Base-by-base conservation (phyloP, 1,140 invertebrate genomes). In the Protaetia brevitarsis region DNA sequence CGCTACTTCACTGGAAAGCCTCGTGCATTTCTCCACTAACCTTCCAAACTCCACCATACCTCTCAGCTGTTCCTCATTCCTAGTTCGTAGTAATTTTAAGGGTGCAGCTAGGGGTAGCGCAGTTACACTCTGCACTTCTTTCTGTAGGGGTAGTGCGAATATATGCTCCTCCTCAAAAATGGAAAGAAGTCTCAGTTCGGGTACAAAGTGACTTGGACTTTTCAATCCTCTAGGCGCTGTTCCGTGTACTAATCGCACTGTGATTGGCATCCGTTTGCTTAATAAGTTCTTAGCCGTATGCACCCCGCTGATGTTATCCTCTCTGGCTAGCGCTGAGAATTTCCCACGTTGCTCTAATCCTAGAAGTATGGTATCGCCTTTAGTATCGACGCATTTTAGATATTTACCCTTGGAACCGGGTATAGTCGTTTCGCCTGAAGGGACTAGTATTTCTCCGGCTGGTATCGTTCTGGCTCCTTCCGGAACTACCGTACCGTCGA, bases 291-390 rank as follows among this genome's bases (percentile, higher is more conserved):
- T 88, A 5, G 89, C 90, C 56, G 91, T 91, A 78, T 95, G 94
- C 10, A 96, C 94, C 4, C 94, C 94, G 75, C 92, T 92, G 67
- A 97, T 95, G 79, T 94, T 95, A 71, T 94, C 92, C 78, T 94
- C 92, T 74, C 91, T 87, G 28, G 94, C 94, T 21, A 97, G 82
- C 1, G 91, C 90, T 71, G 93, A 96, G 80, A 97, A 97, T 72
- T 92, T 89, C 5, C 92, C 94, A 74, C 91, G 87, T 76, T 93
- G 90, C 69, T 96, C 94, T 75, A 94, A 83, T 51, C 88, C 88
- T 60, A 97, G 80, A 71, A 93, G 86, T 2, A 97, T 83, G 72
- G 86, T 90, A 73, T 95, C 92, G 21, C 93, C 92, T 74, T 89
- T 90, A 8, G 86, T 84, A 77, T 96, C 94, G 1, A 89, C 84